phyloP scores from a whole-genome alignment of 2,888 invertebrate genomes.

The Apodemia duryi region DNA sequence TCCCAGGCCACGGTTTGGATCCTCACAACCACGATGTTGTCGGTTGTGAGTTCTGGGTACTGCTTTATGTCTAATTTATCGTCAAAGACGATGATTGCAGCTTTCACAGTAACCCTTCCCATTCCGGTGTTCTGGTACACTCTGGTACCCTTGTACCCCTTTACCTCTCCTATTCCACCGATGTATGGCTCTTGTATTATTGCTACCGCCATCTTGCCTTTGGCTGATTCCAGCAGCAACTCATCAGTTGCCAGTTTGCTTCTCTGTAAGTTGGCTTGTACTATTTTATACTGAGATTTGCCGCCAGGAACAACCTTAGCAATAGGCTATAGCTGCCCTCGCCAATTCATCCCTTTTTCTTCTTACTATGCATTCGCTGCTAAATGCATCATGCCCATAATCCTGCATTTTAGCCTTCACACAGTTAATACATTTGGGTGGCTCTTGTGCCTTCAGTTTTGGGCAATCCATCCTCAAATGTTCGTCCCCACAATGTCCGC shows the following conservation, averaged over 20 bases:
- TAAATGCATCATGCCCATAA: slow-evolving; percentile 24
- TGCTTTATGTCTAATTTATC: background rate
- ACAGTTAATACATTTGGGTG: slow-evolving; percentile 23
- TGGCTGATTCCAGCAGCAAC: background rate
- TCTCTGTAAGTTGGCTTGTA: slow-evolving; percentile 4
- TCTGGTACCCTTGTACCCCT: background rate
- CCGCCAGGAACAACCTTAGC: slow-evolving; percentile 19
- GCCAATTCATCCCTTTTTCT: slow-evolving; percentile 25
- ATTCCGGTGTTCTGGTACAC: background rate
- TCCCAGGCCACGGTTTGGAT: background rate
- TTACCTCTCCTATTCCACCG: background rate
- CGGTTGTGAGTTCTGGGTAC: background rate
- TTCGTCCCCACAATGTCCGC: slow-evolving; percentile 29
- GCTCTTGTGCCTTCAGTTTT: background rate
- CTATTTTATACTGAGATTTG: background rate
- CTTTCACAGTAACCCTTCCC: background rate
- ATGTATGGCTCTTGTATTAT: slow-evolving; percentile 6
- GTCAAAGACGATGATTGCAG: background rate
- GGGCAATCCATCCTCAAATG: slow-evolving; percentile 24
- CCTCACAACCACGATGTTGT: slow-evolving; percentile 1
- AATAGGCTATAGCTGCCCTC: slow-evolving; percentile 23
- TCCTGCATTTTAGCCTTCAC: slow-evolving; percentile 7
- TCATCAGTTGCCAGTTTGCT: slow-evolving; percentile 1
- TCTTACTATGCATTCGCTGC: slow-evolving; percentile 20
- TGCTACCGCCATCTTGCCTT: background rate